Evolutionary conservation across 2,888 invertebrate genomes (phyloP).

Genomic region (Cosmorhoe ocellata): DNA sequence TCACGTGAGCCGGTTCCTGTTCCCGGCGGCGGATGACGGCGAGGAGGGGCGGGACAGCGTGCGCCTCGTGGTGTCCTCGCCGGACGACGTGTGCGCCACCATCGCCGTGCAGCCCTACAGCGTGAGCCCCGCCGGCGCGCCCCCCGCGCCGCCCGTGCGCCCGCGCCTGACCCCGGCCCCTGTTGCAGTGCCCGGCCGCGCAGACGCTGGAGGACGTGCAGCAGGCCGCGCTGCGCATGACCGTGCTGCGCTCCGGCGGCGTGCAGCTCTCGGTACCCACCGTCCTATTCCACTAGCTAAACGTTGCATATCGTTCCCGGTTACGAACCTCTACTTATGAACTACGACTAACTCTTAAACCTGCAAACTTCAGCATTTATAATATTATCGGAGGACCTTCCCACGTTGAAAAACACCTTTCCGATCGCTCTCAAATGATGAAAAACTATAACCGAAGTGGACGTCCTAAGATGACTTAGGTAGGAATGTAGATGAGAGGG

Average conservation of each 20-base stretch:
- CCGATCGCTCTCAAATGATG: too few relatives aligned
- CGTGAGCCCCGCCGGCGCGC: slow-evolving; percentile 35
- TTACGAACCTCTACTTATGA: too few relatives aligned
- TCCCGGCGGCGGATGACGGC: slow-evolving; percentile 34
- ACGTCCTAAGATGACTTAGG: too few relatives aligned
- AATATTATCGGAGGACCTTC: too few relatives aligned
- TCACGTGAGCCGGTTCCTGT: slow-evolving; percentile 54
- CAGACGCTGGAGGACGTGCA: slow-evolving; percentile 35
- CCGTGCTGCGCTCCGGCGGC: slow-evolving; percentile 63
- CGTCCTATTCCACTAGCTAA: too few relatives aligned
- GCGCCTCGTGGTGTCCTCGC: slow-evolving; percentile 57
- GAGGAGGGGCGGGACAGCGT: slow-evolving; percentile 47
- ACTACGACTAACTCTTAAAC: too few relatives aligned
- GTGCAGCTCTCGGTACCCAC: slow-evolving; percentile 58
- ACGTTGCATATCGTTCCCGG: too few relatives aligned
- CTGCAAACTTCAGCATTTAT: too few relatives aligned
- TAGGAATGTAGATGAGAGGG: too few relatives aligned
- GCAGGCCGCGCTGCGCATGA: slow-evolving; percentile 51
- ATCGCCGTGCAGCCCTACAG: slow-evolving; percentile 62
- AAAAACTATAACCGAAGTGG: too few relatives aligned
- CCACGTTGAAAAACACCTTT: too few relatives aligned
- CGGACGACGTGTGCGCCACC: slow-evolving; percentile 63
- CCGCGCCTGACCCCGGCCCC: slow-evolving; percentile 61
- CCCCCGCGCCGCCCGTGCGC: neutral
- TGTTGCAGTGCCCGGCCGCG: slow-evolving; percentile 64